Base-by-base conservation (phyloP, 2,888 invertebrate species). In the Chymomyza fuscimana region DNA sequence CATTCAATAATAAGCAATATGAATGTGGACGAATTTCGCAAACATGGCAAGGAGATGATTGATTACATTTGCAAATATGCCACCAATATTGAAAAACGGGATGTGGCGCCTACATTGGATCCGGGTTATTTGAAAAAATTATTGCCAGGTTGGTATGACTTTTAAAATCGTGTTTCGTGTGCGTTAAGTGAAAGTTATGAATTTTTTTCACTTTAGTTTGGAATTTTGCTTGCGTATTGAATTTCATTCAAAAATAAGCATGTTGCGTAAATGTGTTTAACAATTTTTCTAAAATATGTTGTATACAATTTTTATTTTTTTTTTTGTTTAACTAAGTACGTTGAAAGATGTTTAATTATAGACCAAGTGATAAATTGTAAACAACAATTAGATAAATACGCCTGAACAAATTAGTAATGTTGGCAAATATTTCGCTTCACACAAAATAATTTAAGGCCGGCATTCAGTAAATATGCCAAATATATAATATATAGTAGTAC, bases 31-130 rank as follows among this genome's bases (percentile, higher is more conserved):
- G 95, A 96, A 83, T 96, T 97, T 92, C 93, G 96, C 67, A 92
- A 92, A 68, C 93, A 95, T 70, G 96, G 96, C 22, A 95, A 95
- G 91, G 94, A 96, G 90, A 96, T 96, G 95, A 94, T 97, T 73
- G 96, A 97, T 91, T 96, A 96, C 90, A 96, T 97, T 76, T 96
- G 96, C 89, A 93, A 95, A 72, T 97, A 96, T 90, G 93, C 95
- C 93, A 93, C 94, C 74, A 94, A 93, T 70, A 93, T 97, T 67
- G 93, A 93, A 36, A 91, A 93, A 52, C 93, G 95, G 59, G 93
- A 95, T 76, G 96, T 97, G 1, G 95, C 96, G 10, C 96, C 97
- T 5, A 94, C 94, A 77, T 93, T 96, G 54, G 95, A 96, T 87
- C 96, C 97, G 0, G 96, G 97, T 63, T 97, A 96, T 91, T 92